Conservation (phyloP, 2,888 invertebrate genomes). For the Pristionchus fissidentatus region DNA sequence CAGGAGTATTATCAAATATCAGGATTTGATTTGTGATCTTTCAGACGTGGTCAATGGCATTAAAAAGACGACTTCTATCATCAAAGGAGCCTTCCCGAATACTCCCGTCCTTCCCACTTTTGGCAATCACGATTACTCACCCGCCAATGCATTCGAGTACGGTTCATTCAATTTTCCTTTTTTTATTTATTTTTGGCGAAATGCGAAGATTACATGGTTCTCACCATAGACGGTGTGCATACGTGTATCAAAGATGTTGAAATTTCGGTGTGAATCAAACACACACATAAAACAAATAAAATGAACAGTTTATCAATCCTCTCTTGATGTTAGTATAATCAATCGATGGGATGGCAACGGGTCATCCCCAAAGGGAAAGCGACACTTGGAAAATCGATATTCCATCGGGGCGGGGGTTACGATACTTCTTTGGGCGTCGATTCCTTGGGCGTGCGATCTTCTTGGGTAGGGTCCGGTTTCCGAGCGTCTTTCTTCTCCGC, state of each 20-base stretch:
- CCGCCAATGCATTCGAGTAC: conserved; percentile 63
- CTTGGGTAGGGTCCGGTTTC: not conserved
- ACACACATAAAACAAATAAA: not conserved
- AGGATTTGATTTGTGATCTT: conserved; percentile 36
- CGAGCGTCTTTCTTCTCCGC: not conserved
- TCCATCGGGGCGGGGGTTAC: not conserved
- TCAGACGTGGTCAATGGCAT: conserved; percentile 62
- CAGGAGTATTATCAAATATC: not conserved
- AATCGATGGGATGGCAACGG: not conserved
- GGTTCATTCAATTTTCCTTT: not conserved
- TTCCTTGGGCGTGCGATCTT: not conserved
- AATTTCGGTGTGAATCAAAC: too few species aligned
- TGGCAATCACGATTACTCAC: conserved; percentile 73
- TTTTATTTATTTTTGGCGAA: too few species aligned
- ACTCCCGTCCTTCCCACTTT: conserved; percentile 67
- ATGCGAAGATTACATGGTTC: too few species aligned
- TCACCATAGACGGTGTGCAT: too few species aligned
- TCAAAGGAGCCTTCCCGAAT: conserved; percentile 57
- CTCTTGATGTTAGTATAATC: conserved; percentile 28
- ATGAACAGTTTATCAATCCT: conserved; percentile 32
- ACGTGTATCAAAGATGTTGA: too few species aligned
- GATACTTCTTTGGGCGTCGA: not conserved
- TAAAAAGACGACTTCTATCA: conserved; percentile 51
- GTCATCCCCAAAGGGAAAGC: not conserved
- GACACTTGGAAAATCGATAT: not conserved